phyloP scores from a whole-genome alignment of 2,113 vertebrate species.

The Heloderma charlesbogerti region DNA sequence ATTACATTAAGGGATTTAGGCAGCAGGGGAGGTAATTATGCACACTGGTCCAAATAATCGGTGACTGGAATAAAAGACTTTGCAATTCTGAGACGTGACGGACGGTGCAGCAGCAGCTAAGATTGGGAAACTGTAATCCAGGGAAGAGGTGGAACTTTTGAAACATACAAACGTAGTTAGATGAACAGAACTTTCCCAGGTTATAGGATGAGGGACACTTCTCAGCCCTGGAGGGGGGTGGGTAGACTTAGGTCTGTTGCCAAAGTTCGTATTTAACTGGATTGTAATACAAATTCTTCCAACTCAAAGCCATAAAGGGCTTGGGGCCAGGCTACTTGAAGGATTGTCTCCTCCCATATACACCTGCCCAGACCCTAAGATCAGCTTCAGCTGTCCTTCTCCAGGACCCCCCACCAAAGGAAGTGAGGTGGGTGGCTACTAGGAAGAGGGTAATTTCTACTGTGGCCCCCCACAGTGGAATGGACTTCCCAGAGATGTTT shows the following conservation, averaged over 20 bases:
- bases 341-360: no score
- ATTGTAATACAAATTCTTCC: no score
- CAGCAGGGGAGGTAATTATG: not conserved
- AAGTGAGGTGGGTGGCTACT: no score
- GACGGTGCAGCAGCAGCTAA: not conserved
- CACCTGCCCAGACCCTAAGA: no score
- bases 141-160: not conserved
- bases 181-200: not conserved
- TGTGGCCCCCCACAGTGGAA: no score
- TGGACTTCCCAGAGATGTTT: no score
- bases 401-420: no score
- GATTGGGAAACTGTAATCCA: not conserved
- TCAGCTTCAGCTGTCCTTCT: no score
- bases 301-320: no score
- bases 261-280: not conserved
- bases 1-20: slow-evolving; percentile 2
- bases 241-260: not conserved
- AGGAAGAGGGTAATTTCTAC: no score
- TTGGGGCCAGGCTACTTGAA: no score
- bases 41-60: not conserved
- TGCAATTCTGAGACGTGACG: not conserved
- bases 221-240: not conserved
- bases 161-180: not conserved
- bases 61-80: not conserved
- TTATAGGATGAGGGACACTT: not conserved